A percentile compares a stretch with the other conserved stretches of the same genome.
Evolutionary conservation across 2,797 vertebrate genomes (phyloP).

Genomic region (Octomys mimax): DNA sequence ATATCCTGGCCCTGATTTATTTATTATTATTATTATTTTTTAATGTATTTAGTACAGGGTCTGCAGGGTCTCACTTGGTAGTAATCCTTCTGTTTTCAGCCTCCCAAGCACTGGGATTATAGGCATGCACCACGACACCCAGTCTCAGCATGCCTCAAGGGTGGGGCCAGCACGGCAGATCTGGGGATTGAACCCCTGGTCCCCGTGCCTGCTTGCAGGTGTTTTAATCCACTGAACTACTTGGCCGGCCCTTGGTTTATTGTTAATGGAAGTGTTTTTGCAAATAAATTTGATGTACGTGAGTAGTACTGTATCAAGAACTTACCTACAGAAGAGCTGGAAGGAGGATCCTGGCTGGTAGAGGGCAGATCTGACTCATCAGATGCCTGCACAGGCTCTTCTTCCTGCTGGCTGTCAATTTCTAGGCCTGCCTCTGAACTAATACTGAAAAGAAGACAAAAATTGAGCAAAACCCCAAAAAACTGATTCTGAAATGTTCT

Average conservation of each 20-base stretch:
- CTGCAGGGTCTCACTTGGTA: too few species aligned
- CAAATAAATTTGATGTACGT: background rate
- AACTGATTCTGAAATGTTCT: background rate
- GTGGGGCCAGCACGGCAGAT: too few species aligned
- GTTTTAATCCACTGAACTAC: too few species aligned
- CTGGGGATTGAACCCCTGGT: too few species aligned
- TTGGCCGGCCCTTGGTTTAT: background rate
- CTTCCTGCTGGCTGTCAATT: constrained; percentile 94
- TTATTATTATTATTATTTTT: too few species aligned
- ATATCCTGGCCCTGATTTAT: too few species aligned
- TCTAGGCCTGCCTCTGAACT: constrained; percentile 93
- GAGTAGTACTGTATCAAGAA: background rate
- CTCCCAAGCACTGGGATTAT: too few species aligned
- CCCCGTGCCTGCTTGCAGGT: too few species aligned
- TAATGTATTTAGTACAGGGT: too few species aligned
- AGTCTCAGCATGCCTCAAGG: too few species aligned
- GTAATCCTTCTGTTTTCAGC: too few species aligned
- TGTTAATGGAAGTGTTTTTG: background rate
- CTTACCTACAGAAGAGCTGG: constrained; percentile 95
- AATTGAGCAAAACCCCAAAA: background rate
- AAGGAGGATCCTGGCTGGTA: constrained; percentile 97
- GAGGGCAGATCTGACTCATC: constrained; percentile 95
- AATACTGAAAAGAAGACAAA: constrained; percentile 83
- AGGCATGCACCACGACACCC: too few species aligned
- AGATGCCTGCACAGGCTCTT: constrained; percentile 93